phyloP scores from a whole-genome alignment of 1,140 invertebrate species.

The Zaprionus capensis region DNA sequence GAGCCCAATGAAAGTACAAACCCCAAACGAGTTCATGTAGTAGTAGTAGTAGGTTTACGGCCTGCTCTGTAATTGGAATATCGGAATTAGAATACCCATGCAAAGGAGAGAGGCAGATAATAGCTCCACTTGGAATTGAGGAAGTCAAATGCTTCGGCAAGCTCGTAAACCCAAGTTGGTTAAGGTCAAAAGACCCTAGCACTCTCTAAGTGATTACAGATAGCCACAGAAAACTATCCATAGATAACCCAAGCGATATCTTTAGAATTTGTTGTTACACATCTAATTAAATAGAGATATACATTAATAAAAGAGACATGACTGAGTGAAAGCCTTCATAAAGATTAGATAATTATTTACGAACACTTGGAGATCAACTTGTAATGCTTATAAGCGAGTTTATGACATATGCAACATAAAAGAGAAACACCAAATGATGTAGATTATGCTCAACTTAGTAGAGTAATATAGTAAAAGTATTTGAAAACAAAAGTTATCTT shows the following conservation, averaged over 20 bases:
- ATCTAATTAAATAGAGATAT: not conserved
- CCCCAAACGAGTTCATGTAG: slow-evolving; percentile 36
- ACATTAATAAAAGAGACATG: not conserved
- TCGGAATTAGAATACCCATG: slow-evolving; percentile 42
- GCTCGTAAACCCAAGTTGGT: slow-evolving; percentile 28
- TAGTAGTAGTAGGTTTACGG: slow-evolving; percentile 10
- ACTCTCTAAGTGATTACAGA: not conserved
- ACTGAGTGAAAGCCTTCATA: not conserved
- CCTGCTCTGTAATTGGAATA: slow-evolving; percentile 32
- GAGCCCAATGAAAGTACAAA: slow-evolving; percentile 63
- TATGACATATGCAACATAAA: not conserved
- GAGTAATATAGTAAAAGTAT: not conserved
- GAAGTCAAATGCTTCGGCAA: slow-evolving; percentile 18
- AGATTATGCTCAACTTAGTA: not conserved
- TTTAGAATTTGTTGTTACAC: not conserved
- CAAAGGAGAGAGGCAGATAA: slow-evolving; percentile 24
- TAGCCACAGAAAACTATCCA: not conserved
- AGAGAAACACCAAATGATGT: not conserved
- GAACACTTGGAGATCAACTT: not conserved
- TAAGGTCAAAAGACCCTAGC: not conserved
- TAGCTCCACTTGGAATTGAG: slow-evolving; percentile 24
- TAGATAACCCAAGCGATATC: not conserved
- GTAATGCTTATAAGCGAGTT: not conserved
- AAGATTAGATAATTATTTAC: not conserved
- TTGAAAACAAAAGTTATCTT: not conserved